Conservation (phyloP, 2,797 vertebrate genomes). For the Pipistrellus nathusii region DNA sequence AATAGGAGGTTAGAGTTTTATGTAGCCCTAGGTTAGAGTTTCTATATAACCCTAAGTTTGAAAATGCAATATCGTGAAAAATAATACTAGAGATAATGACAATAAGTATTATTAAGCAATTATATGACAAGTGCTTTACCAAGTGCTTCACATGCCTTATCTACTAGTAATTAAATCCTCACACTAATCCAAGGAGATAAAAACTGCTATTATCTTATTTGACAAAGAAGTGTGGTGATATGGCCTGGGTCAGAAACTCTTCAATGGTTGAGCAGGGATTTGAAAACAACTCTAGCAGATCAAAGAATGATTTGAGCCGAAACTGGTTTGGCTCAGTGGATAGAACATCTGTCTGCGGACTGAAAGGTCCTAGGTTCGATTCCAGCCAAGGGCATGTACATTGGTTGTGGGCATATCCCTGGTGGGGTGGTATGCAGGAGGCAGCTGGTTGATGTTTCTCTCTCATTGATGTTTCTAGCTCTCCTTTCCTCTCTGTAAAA, state of each 20-base stretch:
- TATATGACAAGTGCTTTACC: background rate
- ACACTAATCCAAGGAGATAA: background rate
- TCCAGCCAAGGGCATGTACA: too few relatives aligned
- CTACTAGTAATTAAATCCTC: conserved; percentile 40
- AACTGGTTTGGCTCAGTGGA: too few relatives aligned
- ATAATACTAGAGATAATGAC: background rate
- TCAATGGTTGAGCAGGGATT: background rate
- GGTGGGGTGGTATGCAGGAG: too few relatives aligned
- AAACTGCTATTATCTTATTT: background rate
- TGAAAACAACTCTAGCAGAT: background rate
- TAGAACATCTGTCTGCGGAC: too few relatives aligned
- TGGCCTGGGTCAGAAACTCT: background rate
- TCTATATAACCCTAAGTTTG: background rate
- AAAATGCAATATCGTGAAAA: background rate
- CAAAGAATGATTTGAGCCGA: background rate
- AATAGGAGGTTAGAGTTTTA: background rate
- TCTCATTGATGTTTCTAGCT: too few relatives aligned
- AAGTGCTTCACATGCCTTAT: background rate
- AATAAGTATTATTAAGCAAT: background rate
- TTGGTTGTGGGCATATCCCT: too few relatives aligned
- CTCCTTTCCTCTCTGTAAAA: too few relatives aligned
- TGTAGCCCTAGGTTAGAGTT: background rate
- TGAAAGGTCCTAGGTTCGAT: too few relatives aligned
- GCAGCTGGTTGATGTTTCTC: too few relatives aligned
- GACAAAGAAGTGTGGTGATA: background rate